Evolutionary conservation across 2,888 invertebrate species (phyloP).

Genomic region (Campaea margaritaria): DNA sequence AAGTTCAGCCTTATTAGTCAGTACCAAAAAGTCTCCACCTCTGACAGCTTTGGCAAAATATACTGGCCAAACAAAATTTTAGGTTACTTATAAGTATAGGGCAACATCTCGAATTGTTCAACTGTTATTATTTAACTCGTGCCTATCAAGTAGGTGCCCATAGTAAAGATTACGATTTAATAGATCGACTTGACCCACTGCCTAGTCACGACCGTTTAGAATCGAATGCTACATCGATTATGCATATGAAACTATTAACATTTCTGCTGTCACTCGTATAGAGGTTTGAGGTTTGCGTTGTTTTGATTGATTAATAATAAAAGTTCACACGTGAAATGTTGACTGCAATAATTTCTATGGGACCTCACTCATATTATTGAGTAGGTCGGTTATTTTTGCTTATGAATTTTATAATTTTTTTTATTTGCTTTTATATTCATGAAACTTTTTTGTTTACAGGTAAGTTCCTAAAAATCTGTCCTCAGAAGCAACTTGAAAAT

Average conservation of each 20-base stretch:
- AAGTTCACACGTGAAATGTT: not conserved
- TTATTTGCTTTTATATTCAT: conserved; percentile 8
- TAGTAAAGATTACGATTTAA: conserved; percentile 63
- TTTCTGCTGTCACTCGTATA: conserved; percentile 28
- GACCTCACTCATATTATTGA: not conserved
- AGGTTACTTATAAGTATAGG: conserved; percentile 38
- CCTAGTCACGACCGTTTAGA: conserved; percentile 65
- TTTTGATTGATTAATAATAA: conserved; percentile 21
- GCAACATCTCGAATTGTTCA: conserved; percentile 45
- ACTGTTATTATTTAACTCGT: conserved; percentile 49
- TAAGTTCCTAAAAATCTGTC: conserved; percentile 44
- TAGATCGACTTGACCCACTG: conserved; percentile 73
- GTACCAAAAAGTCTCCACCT: no score
- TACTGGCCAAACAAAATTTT: no score
- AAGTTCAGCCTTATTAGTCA: no score
- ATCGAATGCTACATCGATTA: conserved; percentile 34
- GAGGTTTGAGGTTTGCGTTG: conserved; percentile 7
- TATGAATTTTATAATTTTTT: no score
- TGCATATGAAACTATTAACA: conserved; percentile 30
- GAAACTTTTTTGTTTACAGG: conserved; percentile 51
- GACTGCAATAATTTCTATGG: not conserved
- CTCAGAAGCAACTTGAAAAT: no score
- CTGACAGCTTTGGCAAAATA: no score
- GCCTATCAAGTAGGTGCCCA: conserved; percentile 35
- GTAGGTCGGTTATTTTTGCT: no score